A percentile compares a stretch with the other conserved stretches of the same genome.
Conservation (phyloP, 1,140 invertebrate genomes). For the Drosophila punjabiensis region DNA sequence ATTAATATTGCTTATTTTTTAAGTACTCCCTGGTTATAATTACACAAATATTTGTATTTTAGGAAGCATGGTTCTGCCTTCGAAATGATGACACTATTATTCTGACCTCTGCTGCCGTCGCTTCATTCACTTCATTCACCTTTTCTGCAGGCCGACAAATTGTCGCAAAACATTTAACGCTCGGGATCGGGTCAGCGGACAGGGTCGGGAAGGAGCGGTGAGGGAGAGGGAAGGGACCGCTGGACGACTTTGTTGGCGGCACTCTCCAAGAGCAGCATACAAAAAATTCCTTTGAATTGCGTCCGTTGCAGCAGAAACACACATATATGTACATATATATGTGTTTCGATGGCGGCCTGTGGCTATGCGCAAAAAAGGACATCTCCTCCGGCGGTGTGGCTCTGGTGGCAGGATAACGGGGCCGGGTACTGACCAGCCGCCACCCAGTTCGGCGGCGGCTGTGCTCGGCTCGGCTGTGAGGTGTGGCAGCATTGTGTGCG, state of each 20-base stretch:
- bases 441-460: background rate
- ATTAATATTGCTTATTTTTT: background rate
- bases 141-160: conserved; percentile 67
- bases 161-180: conserved; percentile 82
- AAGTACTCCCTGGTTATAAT: background rate
- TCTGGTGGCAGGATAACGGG: conserved; percentile 15
- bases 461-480: background rate
- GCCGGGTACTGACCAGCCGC: background rate
- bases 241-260: conserved; percentile 59
- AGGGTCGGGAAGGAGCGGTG: conserved; percentile 39
- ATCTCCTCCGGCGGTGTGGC: conserved; percentile 57
- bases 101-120: conserved; percentile 18
- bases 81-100: background rate
- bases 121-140: conserved; percentile 32
- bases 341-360: conserved; percentile 49
- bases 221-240: conserved; percentile 8
- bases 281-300: conserved; percentile 80
- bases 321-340: conserved; percentile 7
- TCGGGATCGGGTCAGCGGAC: conserved; percentile 26
- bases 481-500: conserved; percentile 42
- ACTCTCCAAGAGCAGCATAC: conserved; percentile 54
- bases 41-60: background rate
- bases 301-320: conserved; percentile 40
- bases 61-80: too few species aligned
- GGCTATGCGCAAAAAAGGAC: conserved; percentile 81